Base-by-base conservation (phyloP, 2,888 invertebrate species). In the Volucella zonaria region DNA sequence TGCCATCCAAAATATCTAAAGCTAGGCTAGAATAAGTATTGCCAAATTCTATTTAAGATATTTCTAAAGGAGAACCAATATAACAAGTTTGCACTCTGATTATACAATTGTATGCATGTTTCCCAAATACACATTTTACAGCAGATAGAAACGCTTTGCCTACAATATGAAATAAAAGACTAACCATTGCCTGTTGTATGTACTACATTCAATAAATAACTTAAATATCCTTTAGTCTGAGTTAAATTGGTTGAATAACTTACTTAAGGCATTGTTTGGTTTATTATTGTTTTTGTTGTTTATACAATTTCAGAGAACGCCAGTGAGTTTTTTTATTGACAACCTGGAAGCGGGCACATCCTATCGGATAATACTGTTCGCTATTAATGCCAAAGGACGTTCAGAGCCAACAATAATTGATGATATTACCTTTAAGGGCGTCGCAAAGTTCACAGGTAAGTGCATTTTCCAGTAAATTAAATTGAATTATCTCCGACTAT, bases 351-450 rank as follows among this genome's bases (percentile, higher is more conserved):
- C 95, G 4, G 96, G 96, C 42, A 94, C 94, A 87, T 96, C 94
- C 91, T 97, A 95, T 93, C 94, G 96, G 88, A 95, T 97, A 88
- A 95, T 96, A 90, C 92, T 97, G 87, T 97, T 96, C 90, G 96
- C 97, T 3, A 94, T 96, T 89, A 97, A 97, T 92, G 96, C 96
- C 66, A 97, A 97, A 90, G 97, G 97, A 59, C 93, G 95, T 78
- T 97, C 97, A 89, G 97, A 97, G 87, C 95, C 97, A 43, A 94
- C 95, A 70, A 94, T 96, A 75, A 95, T 97, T 83, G 97, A 97
- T 90, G 96, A 96, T 51, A 96, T 97, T 88, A 96, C 96, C 10
- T 94, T 97, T 89, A 96, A 96, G 90, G 97, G 97, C 87, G 96
- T 96, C 88, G 96, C 97, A 75, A 97, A 97, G 92, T 95, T 94